These are phyloP conservation scores for Plusia festucae DNA, from an alignment of 2,888 invertebrate species.

Conservation along the genomic window DNA sequence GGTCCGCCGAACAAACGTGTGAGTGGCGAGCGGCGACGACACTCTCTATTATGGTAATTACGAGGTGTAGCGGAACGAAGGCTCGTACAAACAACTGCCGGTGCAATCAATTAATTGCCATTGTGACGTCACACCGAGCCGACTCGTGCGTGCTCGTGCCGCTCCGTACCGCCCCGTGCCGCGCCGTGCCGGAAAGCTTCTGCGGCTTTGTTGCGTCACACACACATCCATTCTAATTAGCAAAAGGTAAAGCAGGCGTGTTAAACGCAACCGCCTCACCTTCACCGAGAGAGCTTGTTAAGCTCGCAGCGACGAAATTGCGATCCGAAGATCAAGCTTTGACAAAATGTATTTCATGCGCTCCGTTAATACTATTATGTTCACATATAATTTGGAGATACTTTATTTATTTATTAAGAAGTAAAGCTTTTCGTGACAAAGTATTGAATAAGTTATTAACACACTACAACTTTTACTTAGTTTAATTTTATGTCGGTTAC, in stretches of 20 bases:
- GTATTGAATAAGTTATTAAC: no score
- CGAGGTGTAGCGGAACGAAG: conserved; percentile 40
- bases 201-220: conserved; percentile 17
- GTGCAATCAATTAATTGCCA: conserved; percentile 55
- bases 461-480: no score
- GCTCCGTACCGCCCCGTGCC: conserved; percentile 4
- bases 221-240: conserved; percentile 40
- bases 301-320: conserved; percentile 11
- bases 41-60: conserved; percentile 54
- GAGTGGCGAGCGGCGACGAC: conserved; percentile 7
- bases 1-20: background rate
- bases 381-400: conserved; percentile 12
- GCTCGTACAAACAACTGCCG: conserved; percentile 49
- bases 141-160: conserved; percentile 3
- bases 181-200: background rate
- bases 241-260: conserved; percentile 40
- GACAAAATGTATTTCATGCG: background rate
- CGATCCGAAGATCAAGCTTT: background rate
- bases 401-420: no score
- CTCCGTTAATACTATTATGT: background rate
- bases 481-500: background rate
- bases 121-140: conserved; percentile 12
- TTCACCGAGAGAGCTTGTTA: background rate
- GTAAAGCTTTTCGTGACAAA: no score
- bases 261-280: conserved; percentile 18